Percentiles rank a stretch among this genome's conserved stretches.
Conservation (phyloP, 2,888 invertebrate genomes). For the Lithosia quadra region DNA sequence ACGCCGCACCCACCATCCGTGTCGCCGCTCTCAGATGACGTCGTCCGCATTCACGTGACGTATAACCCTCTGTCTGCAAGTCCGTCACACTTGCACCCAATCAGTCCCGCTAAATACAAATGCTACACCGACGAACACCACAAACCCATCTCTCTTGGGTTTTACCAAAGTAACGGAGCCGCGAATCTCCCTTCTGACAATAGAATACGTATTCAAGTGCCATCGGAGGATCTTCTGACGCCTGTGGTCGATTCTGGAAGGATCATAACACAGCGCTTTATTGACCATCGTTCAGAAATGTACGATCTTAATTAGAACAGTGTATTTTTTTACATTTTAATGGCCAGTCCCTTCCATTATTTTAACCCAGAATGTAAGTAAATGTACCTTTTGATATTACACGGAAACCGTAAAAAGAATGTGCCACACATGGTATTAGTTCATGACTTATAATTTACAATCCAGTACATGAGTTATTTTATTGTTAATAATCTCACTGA, state of each 20-base stretch:
- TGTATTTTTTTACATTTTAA: conserved; percentile 22
- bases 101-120: conserved; percentile 77
- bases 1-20: conserved; percentile 89
- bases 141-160: conserved; percentile 76
- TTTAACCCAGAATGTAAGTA: conserved; percentile 9
- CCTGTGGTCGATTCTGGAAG: conserved; percentile 88
- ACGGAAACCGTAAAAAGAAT: background rate
- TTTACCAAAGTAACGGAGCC: conserved; percentile 86
- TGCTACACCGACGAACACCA: conserved; percentile 73
- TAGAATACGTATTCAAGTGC: conserved; percentile 91
- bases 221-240: conserved; percentile 89
- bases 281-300: conserved; percentile 77
- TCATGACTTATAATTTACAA: background rate
- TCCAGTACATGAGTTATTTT: background rate
- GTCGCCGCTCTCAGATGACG: conserved; percentile 88
- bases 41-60: conserved; percentile 93
- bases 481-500: background rate
- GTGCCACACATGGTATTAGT: background rate
- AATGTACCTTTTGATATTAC: background rate
- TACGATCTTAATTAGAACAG: conserved; percentile 75
- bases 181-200: conserved; percentile 88
- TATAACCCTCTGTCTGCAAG: conserved; percentile 88
- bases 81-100: conserved; percentile 83
- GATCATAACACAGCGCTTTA: conserved; percentile 75
- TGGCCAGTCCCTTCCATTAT: conserved; percentile 40